phyloP scores from a whole-genome alignment of 2,888 invertebrate species.

The Nymphalis polychloros region DNA sequence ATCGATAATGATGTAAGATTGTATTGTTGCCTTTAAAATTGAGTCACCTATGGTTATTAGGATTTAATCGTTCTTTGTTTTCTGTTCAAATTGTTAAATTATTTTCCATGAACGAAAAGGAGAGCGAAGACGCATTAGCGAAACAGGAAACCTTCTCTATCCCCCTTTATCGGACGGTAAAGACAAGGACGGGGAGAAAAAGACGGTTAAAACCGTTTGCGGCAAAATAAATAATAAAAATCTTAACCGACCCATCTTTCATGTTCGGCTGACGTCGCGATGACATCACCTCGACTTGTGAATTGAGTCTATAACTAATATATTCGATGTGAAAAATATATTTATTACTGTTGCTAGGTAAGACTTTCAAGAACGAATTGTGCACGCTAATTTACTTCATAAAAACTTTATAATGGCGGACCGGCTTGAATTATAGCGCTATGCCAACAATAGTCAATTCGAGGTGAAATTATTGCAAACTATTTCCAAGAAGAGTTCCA shows the following conservation, averaged over 20 bases:
- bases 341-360: constrained; percentile 30
- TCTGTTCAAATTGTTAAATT: constrained; percentile 29
- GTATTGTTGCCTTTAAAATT: constrained; percentile 7
- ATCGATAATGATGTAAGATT: constrained; percentile 13
- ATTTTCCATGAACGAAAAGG: constrained; percentile 48
- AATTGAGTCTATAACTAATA: constrained; percentile 65
- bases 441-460: constrained; percentile 5
- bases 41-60: constrained; percentile 10
- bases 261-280: constrained; percentile 56
- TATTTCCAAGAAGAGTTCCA: background rate
- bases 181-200: constrained; percentile 64
- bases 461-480: background rate
- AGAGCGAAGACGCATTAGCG: constrained; percentile 58
- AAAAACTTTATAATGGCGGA: constrained; percentile 25
- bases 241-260: constrained; percentile 64
- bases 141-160: constrained; percentile 54
- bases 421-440: constrained; percentile 3
- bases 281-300: constrained; percentile 78
- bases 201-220: constrained; percentile 71
- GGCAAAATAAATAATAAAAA: constrained; percentile 74
- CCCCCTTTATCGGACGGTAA: constrained; percentile 53
- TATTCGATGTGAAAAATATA: constrained; percentile 19
- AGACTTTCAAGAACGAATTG: constrained; percentile 14
- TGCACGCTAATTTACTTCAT: constrained; percentile 20
- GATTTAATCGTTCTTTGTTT: background rate